Evolutionary conservation across 2,888 invertebrate species (phyloP), one percentile per base, ranked within the genome.

Genomic region (Silvanus unidentatus): DNA sequence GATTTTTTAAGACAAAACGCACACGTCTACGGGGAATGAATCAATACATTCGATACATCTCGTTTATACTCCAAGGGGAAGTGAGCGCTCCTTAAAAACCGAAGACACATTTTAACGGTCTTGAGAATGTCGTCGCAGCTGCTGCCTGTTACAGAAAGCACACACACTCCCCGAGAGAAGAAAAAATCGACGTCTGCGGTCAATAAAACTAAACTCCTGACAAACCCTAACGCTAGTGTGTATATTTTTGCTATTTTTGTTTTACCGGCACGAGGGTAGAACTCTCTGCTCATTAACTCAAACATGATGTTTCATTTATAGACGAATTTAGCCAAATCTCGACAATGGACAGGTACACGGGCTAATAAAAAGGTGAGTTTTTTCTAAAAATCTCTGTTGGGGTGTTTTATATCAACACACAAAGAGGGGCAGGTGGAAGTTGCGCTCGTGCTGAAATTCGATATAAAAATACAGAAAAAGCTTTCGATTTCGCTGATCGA

Each of bases 131-230:
- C 49, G 52, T 50, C 57, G 53, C 65, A 62, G 65, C 62, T 62
- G 64, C 59, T 42, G 45, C 37, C n/a, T 32, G n/a, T 22, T 22
- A 22, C 22, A 22, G 22, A 22, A 22, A 22, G 22, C 13, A 32
- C 32, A 32, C 32, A 32, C 32, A 32, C 32, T 32, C n/a, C 32
- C n/a, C 22, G 4, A 5, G 6, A 43, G 50, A 61, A 62, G 56
- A 62, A 57, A 63, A 64, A 64, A 64, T 66, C 65, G 60, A 63
- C 66, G 68, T 68, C 66, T 67, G 68, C 65, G 69, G 69, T 68
- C 69, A 68, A 69, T 69, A 68, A 69, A 69, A 68, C 68, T 66
- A 66, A 65, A 66, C n/a, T 66, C 66, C 63, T 63, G 66, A 68
- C 68, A 68, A 59, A 58, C 62, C 60, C 57, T 63, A 60, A 44